Base-by-base conservation (phyloP, 1,140 invertebrate species). In the Scaptomyza montana region DNA sequence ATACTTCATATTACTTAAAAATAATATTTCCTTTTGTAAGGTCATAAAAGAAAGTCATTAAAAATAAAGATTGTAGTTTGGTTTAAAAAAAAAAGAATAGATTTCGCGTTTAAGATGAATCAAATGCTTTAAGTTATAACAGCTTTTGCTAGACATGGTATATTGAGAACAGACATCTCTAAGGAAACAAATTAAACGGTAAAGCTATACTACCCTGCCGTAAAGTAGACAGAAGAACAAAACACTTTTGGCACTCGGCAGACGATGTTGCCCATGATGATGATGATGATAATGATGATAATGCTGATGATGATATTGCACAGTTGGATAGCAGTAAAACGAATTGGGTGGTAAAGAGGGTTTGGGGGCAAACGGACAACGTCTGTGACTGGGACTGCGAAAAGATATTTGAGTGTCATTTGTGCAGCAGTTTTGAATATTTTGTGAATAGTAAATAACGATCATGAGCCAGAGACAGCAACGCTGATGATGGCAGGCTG, bases 351-450 rank as follows among this genome's bases (percentile, higher is more conserved):
- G 7, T 4, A 25, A 25, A 25, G 21, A 25, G 21, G 33, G 5
- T 30, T 2, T 6, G 12, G 9, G 25, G 43, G 28, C 1, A 28
- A 16, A 46, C 41, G 45, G 33, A n/a, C n/a, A n/a, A n/a, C 54
- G 33, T 57, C 53, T 68, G 50, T 62, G 63, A 65, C 46, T 78
- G 75, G 43, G 61, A 81, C 82, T 86, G 81, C 78, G 63, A 86
- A 86, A 86, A 73, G 82, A 81, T 84, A 86, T 86, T 86, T 50
- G 82, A 86, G 82, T 86, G 82, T 86, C 82, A 86, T 82, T 86
- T 86, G 82, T 87, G 78, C 82, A 78, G 82, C 64, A 82, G 82
- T 82, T 86, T 87, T 86, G 82, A 86, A 86, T 86, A 87, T 86
- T 87, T 87, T 86, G 61, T 86, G 82, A 87, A 86, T 78, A 73